Percentiles rank a stretch among this genome's conserved stretches.
Evolutionary conservation across 2,888 invertebrate genomes (phyloP).

Genomic region (Melanotus villosus): DNA sequence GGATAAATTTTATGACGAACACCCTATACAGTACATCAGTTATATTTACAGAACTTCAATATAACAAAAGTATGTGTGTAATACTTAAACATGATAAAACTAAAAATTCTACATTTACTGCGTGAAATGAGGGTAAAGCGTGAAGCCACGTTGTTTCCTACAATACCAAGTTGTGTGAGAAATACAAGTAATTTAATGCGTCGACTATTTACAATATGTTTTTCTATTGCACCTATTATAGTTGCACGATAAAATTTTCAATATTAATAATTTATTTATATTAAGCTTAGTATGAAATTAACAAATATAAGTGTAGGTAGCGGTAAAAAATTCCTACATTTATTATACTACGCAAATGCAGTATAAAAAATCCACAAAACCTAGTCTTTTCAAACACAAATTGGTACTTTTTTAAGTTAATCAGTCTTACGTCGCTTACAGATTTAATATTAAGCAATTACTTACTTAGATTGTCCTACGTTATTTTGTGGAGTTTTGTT

Average conservation of each 20-base stretch:
- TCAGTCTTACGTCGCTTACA: slow-evolving; percentile 40
- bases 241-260: slow-evolving; percentile 24
- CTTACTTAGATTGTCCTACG: slow-evolving; percentile 42
- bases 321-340: slow-evolving; percentile 33
- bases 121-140: slow-evolving; percentile 17
- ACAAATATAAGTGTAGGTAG: slow-evolving; percentile 21
- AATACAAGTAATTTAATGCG: slow-evolving; percentile 2
- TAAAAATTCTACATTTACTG: slow-evolving; percentile 21
- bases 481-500: slow-evolving; percentile 37
- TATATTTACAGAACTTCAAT: too few species aligned
- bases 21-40: too few species aligned
- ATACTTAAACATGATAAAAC: background rate
- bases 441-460: slow-evolving; percentile 30
- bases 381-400: slow-evolving; percentile 35
- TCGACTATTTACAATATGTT: slow-evolving; percentile 19
- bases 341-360: slow-evolving; percentile 21
- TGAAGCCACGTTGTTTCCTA: slow-evolving; percentile 11
- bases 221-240: slow-evolving; percentile 39
- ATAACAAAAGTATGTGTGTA: background rate
- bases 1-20: background rate
- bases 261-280: slow-evolving; percentile 14
- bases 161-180: slow-evolving; percentile 6
- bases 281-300: slow-evolving; percentile 25
- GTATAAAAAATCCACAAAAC: slow-evolving; percentile 42
- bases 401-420: slow-evolving; percentile 42